Evolutionary conservation across 2,797 vertebrate species (phyloP).

Genomic region (Xenentodon cancila): DNA sequence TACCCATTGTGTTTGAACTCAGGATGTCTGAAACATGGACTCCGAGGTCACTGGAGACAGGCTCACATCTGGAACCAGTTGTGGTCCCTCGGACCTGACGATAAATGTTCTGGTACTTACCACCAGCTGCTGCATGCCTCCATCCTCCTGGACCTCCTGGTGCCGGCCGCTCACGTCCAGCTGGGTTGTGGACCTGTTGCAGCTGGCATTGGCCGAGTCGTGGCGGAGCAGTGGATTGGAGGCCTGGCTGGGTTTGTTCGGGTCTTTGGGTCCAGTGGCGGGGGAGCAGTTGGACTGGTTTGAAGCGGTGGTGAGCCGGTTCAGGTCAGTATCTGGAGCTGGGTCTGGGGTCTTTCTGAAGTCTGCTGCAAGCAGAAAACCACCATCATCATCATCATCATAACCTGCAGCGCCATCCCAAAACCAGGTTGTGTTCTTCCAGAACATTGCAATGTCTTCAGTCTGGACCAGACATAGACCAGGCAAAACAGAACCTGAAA

Average conservation of each 20-base stretch:
- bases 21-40: too few species aligned
- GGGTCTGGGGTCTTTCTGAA: conserved; percentile 60
- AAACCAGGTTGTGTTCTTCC: conserved; percentile 61
- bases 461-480: neutral
- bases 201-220: neutral
- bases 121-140: neutral
- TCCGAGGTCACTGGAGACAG: too few species aligned
- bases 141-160: neutral
- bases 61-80: too few species aligned
- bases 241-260: neutral
- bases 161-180: neutral
- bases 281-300: neutral
- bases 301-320: neutral
- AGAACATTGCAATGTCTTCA: conserved; percentile 61
- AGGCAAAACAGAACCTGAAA: neutral
- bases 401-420: conserved; percentile 39
- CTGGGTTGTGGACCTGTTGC: neutral
- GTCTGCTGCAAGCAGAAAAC: conserved; percentile 64
- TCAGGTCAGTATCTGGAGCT: conserved; percentile 20
- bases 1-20: too few species aligned
- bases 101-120: conserved; percentile 57
- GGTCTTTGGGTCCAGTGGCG: conserved; percentile 18
- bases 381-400: conserved; percentile 54
- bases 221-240: neutral
- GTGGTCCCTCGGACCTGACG: too few species aligned